Percentiles rank a stretch among this genome's conserved stretches.
Evolutionary conservation across 1,140 invertebrate genomes (phyloP).

Genomic region (Medauroidea extradentata): DNA sequence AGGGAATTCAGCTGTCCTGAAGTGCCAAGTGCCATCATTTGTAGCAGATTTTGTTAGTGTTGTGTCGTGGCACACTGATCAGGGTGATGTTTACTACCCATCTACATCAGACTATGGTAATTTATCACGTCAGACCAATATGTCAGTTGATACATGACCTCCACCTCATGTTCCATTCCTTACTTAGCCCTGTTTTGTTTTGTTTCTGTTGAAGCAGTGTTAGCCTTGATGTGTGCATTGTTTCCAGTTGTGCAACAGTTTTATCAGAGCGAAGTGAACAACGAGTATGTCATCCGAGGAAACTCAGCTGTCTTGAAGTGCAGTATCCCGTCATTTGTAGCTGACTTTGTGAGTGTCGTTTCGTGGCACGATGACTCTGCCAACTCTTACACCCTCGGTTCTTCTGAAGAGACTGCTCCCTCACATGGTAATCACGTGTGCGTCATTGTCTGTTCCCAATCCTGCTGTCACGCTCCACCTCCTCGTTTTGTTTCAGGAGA

Average conservation of each 20-base stretch:
- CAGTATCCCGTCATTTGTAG: constrained; percentile 87
- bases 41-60: constrained; percentile 88
- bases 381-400: constrained; percentile 46
- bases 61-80: constrained; percentile 80
- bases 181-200: too few species aligned
- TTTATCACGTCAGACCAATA: not conserved
- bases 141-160: constrained; percentile 1
- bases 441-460: too few species aligned
- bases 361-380: constrained; percentile 81
- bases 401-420: not conserved
- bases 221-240: not conserved
- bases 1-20: constrained; percentile 85
- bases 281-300: constrained; percentile 89
- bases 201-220: too few species aligned
- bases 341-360: constrained; percentile 82
- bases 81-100: constrained; percentile 61
- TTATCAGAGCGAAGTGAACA: constrained; percentile 87
- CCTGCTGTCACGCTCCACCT: too few species aligned
- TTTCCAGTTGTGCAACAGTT: constrained; percentile 79
- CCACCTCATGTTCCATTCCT: not conserved
- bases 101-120: constrained; percentile 16
- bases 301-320: constrained; percentile 92
- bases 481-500: too few species aligned
- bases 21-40: constrained; percentile 88
- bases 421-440: not conserved